phyloP scores from a whole-genome alignment of 2,113 vertebrate genomes.

The Eurypyga helias region DNA sequence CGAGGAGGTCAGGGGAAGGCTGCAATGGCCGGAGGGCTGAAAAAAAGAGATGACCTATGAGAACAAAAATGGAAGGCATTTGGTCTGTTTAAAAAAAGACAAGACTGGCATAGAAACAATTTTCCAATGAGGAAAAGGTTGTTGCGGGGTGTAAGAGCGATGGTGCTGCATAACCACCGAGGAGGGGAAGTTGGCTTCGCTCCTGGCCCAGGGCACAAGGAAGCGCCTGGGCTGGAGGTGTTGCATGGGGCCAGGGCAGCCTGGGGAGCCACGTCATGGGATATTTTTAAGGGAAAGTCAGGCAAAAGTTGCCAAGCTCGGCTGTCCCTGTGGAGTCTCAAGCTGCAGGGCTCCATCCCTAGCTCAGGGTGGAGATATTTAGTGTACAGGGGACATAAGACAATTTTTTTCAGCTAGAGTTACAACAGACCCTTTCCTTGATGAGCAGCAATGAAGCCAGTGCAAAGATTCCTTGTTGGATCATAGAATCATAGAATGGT shows the following conservation, averaged over 20 bases:
- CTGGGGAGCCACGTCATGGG: rapidly evolving
- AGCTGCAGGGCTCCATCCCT: background rate
- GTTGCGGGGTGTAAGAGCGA: rapidly evolving
- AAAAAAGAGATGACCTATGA: background rate
- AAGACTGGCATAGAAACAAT: background rate
- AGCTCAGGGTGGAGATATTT: background rate
- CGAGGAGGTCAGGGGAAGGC: background rate
- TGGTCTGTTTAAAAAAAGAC: background rate
- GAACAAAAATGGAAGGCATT: background rate
- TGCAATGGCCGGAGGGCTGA: background rate
- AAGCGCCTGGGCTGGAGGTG: background rate
- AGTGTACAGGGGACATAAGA: background rate
- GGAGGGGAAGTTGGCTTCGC: background rate
- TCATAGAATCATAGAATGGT: too few relatives aligned
- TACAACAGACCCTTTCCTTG: background rate
- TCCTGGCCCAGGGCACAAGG: background rate
- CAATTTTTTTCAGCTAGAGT: rapidly evolving
- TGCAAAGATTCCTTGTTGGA: background rate
- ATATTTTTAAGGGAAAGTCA: background rate
- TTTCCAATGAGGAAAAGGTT: background rate
- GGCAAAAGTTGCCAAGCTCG: background rate
- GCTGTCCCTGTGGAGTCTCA: background rate
- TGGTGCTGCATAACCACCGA: rapidly evolving
- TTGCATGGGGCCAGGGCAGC: rapidly evolving
- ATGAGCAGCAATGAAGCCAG: rapidly evolving